Evolutionary conservation across 2,113 vertebrate species (phyloP).

Genomic region (Himantopus leucocephalus): DNA sequence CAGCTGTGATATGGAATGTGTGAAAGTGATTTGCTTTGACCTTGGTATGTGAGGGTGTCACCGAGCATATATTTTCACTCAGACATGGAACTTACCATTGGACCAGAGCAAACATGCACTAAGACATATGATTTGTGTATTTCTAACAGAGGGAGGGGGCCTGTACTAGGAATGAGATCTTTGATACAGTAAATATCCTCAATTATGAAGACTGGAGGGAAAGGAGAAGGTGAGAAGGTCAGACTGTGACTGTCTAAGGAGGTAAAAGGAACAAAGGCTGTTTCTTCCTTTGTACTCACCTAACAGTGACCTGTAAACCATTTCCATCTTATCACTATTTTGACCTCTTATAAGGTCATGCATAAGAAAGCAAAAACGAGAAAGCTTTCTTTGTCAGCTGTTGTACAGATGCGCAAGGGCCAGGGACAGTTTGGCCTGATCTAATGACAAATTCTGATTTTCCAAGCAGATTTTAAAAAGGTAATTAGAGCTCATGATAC

Average conservation of each 20-base stretch:
- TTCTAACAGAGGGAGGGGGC: not conserved
- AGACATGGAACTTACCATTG: conserved; percentile 39
- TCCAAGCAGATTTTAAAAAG: not conserved
- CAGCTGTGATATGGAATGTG: not conserved
- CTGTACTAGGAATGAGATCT: not conserved
- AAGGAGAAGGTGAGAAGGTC: not conserved
- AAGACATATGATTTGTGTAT: not conserved
- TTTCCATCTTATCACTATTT: not conserved
- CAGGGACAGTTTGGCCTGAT: not conserved
- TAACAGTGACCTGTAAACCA: conserved; percentile 13
- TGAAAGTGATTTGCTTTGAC: conserved; percentile 51
- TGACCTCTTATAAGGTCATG: not conserved
- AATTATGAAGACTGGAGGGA: not conserved
- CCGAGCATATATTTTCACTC: conserved; percentile 39
- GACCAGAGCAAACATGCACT: conserved; percentile 19
- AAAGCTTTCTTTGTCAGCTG: not conserved
- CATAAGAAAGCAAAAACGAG: not conserved
- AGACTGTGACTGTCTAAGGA: not conserved
- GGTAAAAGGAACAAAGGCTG: conserved; percentile 2
- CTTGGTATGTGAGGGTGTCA: not conserved
- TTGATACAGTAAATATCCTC: conserved; percentile 36
- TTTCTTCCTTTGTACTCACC: conserved; percentile 35
- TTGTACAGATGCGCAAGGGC: not conserved
- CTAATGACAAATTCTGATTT: not conserved
- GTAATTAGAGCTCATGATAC: not conserved